phyloP scores from a whole-genome alignment of 2,113 vertebrate genomes.

The Brachyistius frenatus region DNA sequence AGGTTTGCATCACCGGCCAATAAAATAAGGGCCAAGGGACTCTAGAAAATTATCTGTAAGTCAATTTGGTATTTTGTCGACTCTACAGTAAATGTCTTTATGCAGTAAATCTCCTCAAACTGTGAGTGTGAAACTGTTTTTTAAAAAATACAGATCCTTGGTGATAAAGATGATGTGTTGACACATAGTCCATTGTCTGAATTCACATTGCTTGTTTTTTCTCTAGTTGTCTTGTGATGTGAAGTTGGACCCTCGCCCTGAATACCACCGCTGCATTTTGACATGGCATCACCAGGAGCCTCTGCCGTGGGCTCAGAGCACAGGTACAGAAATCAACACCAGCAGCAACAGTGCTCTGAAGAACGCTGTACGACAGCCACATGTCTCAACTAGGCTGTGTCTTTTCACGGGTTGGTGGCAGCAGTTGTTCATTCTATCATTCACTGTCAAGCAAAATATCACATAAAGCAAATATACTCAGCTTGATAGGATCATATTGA shows the following conservation, averaged over 20 bases:
- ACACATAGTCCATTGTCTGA: neutral
- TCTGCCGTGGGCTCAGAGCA: constrained; percentile 99
- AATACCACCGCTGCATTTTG: constrained; percentile 99
- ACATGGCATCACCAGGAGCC: constrained; percentile 99
- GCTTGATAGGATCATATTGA: too few species aligned
- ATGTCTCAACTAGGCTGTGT: neutral
- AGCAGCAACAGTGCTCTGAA: neutral
- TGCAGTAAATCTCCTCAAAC: too few species aligned
- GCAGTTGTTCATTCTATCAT: neutral
- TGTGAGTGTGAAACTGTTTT: too few species aligned
- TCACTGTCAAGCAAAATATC: neutral
- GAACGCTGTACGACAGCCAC: neutral
- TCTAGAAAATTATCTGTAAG: too few species aligned
- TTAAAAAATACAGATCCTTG: too few species aligned
- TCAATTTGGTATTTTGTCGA: too few species aligned
- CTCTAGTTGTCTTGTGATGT: constrained; percentile 98
- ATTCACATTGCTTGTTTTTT: constrained; percentile 18
- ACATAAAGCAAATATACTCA: too few species aligned
- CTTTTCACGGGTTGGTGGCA: neutral
- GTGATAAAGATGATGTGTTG: neutral
- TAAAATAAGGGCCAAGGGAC: too few species aligned
- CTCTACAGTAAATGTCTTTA: too few species aligned
- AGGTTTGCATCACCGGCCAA: too few species aligned
- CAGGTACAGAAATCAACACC: constrained; percentile 85
- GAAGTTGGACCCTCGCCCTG: constrained; percentile 98